phyloP scores from a whole-genome alignment of 2,888 invertebrate genomes.

The Lithosia quadra region DNA sequence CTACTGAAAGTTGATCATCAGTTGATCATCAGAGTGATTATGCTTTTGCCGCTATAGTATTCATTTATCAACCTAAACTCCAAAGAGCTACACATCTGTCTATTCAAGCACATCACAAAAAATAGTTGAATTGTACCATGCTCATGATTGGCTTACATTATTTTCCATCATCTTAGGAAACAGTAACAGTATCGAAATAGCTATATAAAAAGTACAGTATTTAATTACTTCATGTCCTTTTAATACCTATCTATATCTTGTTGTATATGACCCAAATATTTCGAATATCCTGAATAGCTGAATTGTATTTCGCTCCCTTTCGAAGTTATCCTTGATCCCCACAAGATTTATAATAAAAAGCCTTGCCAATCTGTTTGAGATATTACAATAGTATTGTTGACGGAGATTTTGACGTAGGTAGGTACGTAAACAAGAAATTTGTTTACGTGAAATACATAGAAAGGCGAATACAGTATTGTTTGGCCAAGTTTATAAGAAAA shows the following conservation, averaged over 20 bases:
- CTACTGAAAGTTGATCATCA: too few species aligned
- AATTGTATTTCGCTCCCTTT: conserved; percentile 2
- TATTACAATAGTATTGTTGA: not conserved
- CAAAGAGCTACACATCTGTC: too few species aligned
- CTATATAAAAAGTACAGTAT: not conserved
- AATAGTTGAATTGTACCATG: too few species aligned
- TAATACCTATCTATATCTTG: not conserved
- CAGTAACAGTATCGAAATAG: not conserved
- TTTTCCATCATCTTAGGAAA: too few species aligned
- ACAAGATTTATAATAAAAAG: not conserved
- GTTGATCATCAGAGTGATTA: too few species aligned
- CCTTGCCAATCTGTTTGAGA: not conserved
- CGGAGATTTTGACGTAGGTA: not conserved
- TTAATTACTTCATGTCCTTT: not conserved
- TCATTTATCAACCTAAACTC: too few species aligned
- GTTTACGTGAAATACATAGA: not conserved
- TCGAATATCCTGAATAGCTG: not conserved
- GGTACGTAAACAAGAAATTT: too few species aligned
- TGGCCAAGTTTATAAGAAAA: not conserved
- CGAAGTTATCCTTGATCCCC: conserved; percentile 3
- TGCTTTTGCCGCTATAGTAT: too few species aligned
- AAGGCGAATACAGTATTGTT: not conserved
- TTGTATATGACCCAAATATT: not conserved
- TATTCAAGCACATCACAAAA: too few species aligned
- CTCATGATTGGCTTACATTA: too few species aligned